Conservation (phyloP, 1,140 invertebrate genomes). For the Cydia pomonella region DNA sequence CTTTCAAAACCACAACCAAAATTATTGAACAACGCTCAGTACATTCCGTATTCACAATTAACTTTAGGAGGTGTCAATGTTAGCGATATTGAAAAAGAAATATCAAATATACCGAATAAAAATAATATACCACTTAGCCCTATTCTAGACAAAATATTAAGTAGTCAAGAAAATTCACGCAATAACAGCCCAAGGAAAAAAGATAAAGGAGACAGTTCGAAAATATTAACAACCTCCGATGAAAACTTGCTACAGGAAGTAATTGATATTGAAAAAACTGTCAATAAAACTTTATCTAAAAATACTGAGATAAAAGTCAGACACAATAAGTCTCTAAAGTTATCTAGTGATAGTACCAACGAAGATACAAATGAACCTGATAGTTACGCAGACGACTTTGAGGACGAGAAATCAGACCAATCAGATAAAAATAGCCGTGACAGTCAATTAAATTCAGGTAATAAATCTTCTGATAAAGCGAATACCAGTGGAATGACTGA, state of each 20-base stretch:
- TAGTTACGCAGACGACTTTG: slow-evolving; percentile 76
- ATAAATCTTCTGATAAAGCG: slow-evolving; percentile 1
- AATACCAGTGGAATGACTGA: slow-evolving; percentile 14
- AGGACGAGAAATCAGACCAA: slow-evolving; percentile 65
- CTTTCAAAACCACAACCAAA: slow-evolving; percentile 35
- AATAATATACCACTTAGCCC: slow-evolving; percentile 61
- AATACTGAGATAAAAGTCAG: slow-evolving; percentile 40
- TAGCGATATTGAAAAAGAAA: slow-evolving; percentile 70
- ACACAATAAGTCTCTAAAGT: slow-evolving; percentile 29
- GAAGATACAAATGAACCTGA: slow-evolving; percentile 45
- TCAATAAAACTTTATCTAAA: slow-evolving; percentile 54
- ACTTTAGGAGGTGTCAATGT: slow-evolving; percentile 72
- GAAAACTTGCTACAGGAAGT: slow-evolving; percentile 74
- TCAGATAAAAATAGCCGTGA: slow-evolving; percentile 34
- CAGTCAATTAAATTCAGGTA: slow-evolving; percentile 25
- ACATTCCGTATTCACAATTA: slow-evolving; percentile 77
- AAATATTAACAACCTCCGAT: slow-evolving; percentile 66
- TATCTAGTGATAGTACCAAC: slow-evolving; percentile 39
- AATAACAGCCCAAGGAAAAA: slow-evolving; percentile 50
- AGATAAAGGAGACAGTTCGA: slow-evolving; percentile 47
- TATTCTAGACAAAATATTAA: slow-evolving; percentile 67
- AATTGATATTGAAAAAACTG: slow-evolving; percentile 64
- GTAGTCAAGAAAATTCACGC: slow-evolving; percentile 62
- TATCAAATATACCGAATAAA: slow-evolving; percentile 58
- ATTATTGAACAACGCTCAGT: slow-evolving; percentile 63